Conservation (phyloP, 1,140 invertebrate genomes). For the Sipha flava region DNA sequence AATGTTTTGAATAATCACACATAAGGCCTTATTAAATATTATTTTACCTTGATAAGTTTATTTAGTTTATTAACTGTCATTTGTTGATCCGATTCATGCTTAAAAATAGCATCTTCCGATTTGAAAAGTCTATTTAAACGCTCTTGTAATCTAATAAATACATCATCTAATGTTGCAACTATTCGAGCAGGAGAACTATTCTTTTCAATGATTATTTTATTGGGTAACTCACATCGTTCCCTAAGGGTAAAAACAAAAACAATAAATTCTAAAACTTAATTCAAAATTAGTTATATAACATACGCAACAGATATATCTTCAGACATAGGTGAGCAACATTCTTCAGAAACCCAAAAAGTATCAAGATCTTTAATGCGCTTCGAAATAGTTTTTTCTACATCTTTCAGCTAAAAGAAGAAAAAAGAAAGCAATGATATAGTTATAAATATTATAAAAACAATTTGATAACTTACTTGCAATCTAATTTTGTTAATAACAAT, state of each 20-base stretch:
- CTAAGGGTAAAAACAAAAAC: not conserved
- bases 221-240: conserved; percentile 12
- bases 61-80: not conserved
- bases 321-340: conserved; percentile 12
- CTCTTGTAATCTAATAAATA: conserved; percentile 18
- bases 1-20: too few species aligned
- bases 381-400: conserved; percentile 15
- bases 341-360: conserved; percentile 4
- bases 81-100: conserved; percentile 16
- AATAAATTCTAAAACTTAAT: not conserved
- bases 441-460: not conserved
- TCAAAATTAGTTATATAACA: not conserved
- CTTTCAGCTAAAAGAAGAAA: not conserved
- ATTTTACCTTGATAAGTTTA: conserved; percentile 12
- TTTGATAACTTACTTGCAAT: not conserved
- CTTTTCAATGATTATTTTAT: conserved; percentile 7
- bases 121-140: conserved; percentile 25
- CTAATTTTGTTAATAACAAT: conserved; percentile 8
- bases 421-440: not conserved
- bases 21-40: not conserved
- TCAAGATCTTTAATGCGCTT: conserved; percentile 24
- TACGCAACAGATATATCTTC: conserved; percentile 31
- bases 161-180: conserved; percentile 22
- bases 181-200: conserved; percentile 24
- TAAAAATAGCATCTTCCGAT: conserved; percentile 28